These are phyloP conservation scores for Xyrauchen texanus DNA, from an alignment of 2,113 vertebrate genomes.

Conservation along the genomic window DNA sequence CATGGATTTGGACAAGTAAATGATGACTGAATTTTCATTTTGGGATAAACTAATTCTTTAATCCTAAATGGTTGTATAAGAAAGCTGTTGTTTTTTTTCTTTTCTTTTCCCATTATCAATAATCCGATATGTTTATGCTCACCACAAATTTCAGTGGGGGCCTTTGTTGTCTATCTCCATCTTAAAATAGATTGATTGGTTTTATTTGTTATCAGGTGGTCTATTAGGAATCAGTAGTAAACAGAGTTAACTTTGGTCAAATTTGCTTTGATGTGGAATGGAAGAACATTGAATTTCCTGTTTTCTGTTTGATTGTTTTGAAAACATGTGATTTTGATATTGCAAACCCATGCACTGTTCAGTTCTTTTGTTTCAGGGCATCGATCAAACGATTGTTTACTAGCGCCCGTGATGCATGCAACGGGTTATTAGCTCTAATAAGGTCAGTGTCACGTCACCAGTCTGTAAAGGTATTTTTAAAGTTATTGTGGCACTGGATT, in stretches of 20 bases:
- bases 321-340: constrained; percentile 30
- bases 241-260: background rate
- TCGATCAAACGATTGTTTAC: constrained; percentile 37
- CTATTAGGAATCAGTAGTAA: too few relatives aligned
- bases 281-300: constrained; percentile 43
- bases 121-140: too few relatives aligned
- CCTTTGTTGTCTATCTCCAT: background rate
- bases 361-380: constrained; percentile 14
- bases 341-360: constrained; percentile 36
- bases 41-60: too few relatives aligned
- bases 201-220: background rate
- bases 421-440: constrained; percentile 28
- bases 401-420: constrained; percentile 37
- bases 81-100: background rate
- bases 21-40: too few relatives aligned
- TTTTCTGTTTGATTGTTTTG: constrained; percentile 31
- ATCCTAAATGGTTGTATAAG: too few relatives aligned
- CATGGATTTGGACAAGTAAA: too few relatives aligned
- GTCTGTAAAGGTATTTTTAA: constrained; percentile 21
- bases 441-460: constrained; percentile 29
- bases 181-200: constrained; percentile 2
- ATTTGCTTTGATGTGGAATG: background rate
- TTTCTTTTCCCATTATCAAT: background rate
- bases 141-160: background rate
- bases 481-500: constrained; percentile 23